Conservation (phyloP, 37 sponge, comb jelly and placozoan genomes). For the Ephydatia muelleri region DNA sequence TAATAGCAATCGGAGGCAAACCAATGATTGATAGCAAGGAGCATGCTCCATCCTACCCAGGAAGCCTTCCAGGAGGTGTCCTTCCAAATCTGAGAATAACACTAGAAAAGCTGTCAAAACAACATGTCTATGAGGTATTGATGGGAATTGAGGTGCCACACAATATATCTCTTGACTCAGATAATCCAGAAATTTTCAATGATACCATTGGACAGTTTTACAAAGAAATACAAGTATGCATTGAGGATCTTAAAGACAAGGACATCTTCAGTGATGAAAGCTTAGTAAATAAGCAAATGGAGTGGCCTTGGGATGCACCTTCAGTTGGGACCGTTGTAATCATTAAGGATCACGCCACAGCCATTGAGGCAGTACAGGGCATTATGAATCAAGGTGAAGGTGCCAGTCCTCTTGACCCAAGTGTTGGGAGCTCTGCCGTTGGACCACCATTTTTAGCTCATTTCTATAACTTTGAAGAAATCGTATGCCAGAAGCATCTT, state of each 20-base stretch:
- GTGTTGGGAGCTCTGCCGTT: not conserved
- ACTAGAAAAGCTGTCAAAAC: slow-evolving; percentile 22
- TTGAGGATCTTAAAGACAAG: slow-evolving; percentile 14
- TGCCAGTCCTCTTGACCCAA: slow-evolving; percentile 32
- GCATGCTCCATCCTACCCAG: slow-evolving; percentile 27
- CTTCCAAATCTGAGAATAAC: slow-evolving; percentile 31
- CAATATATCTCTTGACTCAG: not conserved
- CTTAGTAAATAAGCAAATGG: not conserved
- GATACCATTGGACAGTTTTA: slow-evolving; percentile 60
- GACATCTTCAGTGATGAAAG: not conserved
- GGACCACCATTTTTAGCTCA: slow-evolving; percentile 12
- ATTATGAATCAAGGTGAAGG: slow-evolving; percentile 70
- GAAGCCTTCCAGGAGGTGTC: slow-evolving; percentile 47
- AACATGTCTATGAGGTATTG: slow-evolving; percentile 42
- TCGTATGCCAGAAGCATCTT: slow-evolving; percentile 45
- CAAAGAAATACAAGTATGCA: slow-evolving; percentile 29
- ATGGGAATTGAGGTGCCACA: slow-evolving; percentile 47
- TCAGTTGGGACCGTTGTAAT: slow-evolving; percentile 3
- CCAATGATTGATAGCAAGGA: slow-evolving; percentile 44
- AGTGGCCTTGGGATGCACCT: slow-evolving; percentile 35
- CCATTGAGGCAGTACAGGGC: slow-evolving; percentile 18
- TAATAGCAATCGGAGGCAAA: slow-evolving; percentile 44
- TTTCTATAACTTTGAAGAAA: slow-evolving; percentile 54
- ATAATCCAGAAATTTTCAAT: not conserved
- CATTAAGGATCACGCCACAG: slow-evolving; percentile 24